Evolutionary conservation across 2,113 vertebrate species (phyloP), one percentile per base, ranked within the genome.

Genomic region (Odocoileus virginianus): DNA sequence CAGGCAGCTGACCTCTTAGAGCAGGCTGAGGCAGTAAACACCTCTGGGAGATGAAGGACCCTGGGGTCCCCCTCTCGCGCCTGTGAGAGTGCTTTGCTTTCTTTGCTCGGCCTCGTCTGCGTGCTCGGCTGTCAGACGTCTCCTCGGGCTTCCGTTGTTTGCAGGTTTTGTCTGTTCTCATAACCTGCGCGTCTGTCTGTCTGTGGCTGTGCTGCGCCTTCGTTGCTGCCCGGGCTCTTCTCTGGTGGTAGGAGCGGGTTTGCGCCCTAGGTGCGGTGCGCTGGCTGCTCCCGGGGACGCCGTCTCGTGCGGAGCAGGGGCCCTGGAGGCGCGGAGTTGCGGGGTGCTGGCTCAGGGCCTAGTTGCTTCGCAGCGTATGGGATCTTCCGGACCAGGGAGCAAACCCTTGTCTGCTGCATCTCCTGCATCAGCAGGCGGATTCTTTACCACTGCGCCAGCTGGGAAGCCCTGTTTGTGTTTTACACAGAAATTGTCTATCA

Each of bases 361-460:
- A 16, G 17, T 40, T 40, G n/a, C 36, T 74, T 25, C 21, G 2
- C 11, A 40, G 67, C 2, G 0, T 13, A 13, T 40, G 67, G 10
- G 25, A 25, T 74, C 67, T 40, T 74, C 36, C 5, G 2, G 21
- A 25, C 23, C n/a, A 25, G 21, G 36, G 5, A 74, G 19, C 67
- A 74, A 40, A 74, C 36, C n/a, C 36, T 40, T 40, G 11, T 43
- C 36, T 74, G 10, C 67, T 74, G 19, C 67, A 23, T 40, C 21
- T 40, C 36, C 67, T 74, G 67, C 36, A 40, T 25, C 40, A 10
- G 3, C 67, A 40, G 36, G 67, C 1, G 5, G 36, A 25, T 74
- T 74, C 36, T 40, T 74, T 43, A 43, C 71, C 36, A 40, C 40
- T 40, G 40, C 40, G 40, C 40, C 40, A 40, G 40, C 3, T 25